These are phyloP conservation scores for Psix sp. DNA, from an alignment of 1,140 invertebrate genomes.

Conservation along the genomic window DNA sequence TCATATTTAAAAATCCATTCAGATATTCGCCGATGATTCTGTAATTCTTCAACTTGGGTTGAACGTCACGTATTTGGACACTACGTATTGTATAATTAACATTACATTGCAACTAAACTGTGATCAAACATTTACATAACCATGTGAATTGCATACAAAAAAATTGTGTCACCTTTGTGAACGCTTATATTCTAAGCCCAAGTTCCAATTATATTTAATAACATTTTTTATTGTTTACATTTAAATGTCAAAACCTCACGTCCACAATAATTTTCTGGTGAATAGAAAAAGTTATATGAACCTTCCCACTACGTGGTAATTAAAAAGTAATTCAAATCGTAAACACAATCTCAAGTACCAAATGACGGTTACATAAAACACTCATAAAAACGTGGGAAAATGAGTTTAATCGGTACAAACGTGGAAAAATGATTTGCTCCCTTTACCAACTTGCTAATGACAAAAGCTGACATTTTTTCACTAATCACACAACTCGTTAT, in stretches of 20 bases:
- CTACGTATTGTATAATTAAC: constrained; percentile 37
- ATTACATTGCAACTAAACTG: constrained; percentile 19
- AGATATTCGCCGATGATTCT: neutral
- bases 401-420: constrained; percentile 40
- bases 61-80: constrained; percentile 17
- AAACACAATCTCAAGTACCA: constrained; percentile 21
- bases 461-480: no score
- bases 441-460: constrained; percentile 46
- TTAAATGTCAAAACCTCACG: no score
- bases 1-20: neutral
- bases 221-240: no score
- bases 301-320: constrained; percentile 11
- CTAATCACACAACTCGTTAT: no score
- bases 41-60: constrained; percentile 1
- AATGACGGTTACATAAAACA: constrained; percentile 45
- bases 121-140: constrained; percentile 35
- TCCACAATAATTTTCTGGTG: no score
- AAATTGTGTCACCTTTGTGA: constrained; percentile 25
- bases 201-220: no score
- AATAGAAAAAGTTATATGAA: constrained; percentile 1
- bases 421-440: constrained; percentile 49
- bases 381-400: constrained; percentile 44
- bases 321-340: constrained; percentile 36
- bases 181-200: constrained; percentile 7
- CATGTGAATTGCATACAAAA: constrained; percentile 32